These are phyloP conservation scores for Zosterops hypoxanthus DNA, from an alignment of 2,113 vertebrate species.

Conservation along the genomic window DNA sequence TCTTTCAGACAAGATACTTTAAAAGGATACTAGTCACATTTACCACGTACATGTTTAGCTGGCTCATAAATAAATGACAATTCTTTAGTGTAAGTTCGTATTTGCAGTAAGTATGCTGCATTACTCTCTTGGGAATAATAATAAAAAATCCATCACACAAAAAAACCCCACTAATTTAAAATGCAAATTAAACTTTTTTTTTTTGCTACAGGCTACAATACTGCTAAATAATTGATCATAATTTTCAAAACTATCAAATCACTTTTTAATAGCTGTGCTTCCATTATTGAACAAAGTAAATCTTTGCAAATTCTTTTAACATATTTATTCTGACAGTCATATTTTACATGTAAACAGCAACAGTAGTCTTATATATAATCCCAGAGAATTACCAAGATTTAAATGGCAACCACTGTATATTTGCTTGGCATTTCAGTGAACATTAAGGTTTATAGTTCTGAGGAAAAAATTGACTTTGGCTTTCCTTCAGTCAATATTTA, in stretches of 20 bases:
- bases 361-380: not conserved
- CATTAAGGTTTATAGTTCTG: constrained; percentile 27
- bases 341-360: not conserved
- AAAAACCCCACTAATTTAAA: rapidly evolving
- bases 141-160: not conserved
- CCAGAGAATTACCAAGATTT: not conserved
- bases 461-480: constrained; percentile 47
- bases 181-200: not conserved
- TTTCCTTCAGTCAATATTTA: constrained; percentile 60
- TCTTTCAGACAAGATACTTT: not conserved
- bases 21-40: not conserved
- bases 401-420: not conserved
- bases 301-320: not conserved
- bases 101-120: not conserved
- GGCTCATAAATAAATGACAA: not conserved
- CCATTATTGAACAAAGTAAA: not conserved
- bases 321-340: not conserved
- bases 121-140: not conserved
- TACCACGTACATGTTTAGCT: not conserved
- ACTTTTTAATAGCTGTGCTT: not conserved
- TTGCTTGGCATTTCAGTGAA: constrained; percentile 39
- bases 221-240: not conserved
- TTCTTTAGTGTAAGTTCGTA: not conserved
- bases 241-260: not conserved
- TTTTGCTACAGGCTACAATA: not conserved